phyloP scores from a whole-genome alignment of 2,888 invertebrate genomes.

The Andrena bicolor region DNA sequence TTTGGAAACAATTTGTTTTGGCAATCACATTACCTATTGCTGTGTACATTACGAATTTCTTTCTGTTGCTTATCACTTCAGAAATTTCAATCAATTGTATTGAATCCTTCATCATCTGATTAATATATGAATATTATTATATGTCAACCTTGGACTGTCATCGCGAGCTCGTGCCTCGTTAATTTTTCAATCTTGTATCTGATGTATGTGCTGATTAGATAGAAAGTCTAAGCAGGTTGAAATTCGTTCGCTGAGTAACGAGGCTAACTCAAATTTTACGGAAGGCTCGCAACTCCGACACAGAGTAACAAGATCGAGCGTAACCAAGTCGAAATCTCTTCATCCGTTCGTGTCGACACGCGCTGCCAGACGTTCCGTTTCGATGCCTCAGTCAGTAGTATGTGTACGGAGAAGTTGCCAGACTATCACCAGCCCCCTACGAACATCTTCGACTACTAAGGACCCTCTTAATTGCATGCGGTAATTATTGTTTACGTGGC shows the following conservation, averaged over 20 bases:
- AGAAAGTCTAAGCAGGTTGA: conserved; percentile 37
- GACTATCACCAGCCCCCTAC: conserved; percentile 39
- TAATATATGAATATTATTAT: background rate
- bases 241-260: conserved; percentile 33
- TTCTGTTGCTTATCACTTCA: too few relatives aligned
- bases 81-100: too few relatives aligned
- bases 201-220: conserved; percentile 4
- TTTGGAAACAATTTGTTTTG: too few relatives aligned
- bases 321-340: conserved; percentile 65
- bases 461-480: conserved; percentile 76
- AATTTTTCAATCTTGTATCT: conserved; percentile 13
- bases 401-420: conserved; percentile 54
- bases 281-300: conserved; percentile 55
- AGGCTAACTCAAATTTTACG: conserved; percentile 64
- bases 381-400: conserved; percentile 45
- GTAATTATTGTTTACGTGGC: conserved; percentile 81
- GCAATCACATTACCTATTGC: too few relatives aligned
- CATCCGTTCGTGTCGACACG: conserved; percentile 56
- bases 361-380: conserved; percentile 55
- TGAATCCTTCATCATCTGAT: too few relatives aligned
- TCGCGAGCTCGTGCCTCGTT: background rate
- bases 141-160: background rate
- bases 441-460: conserved; percentile 47
- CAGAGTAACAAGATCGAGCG: conserved; percentile 75
- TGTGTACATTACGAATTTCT: too few relatives aligned